phyloP scores from a whole-genome alignment of 2,888 invertebrate species.

The Hybos culiciformis region DNA sequence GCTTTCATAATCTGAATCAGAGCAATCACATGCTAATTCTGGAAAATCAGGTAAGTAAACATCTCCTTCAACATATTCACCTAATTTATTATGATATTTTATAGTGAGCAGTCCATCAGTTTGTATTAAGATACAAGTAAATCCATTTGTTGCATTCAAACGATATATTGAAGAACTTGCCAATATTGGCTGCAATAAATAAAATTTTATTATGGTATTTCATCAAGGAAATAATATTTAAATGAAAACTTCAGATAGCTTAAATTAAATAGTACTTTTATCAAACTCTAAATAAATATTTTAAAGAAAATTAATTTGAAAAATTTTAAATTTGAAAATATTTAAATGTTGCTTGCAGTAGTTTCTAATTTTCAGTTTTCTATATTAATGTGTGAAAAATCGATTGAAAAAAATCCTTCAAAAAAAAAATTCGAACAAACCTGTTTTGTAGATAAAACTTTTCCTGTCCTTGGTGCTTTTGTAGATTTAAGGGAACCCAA shows the following conservation, averaged over 20 bases:
- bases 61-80: constrained; percentile 51
- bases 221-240: not conserved
- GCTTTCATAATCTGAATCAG: constrained; percentile 56
- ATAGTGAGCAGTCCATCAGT: constrained; percentile 64
- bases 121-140: constrained; percentile 64
- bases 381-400: not conserved
- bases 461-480: not conserved
- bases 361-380: not conserved
- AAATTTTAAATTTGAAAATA: not conserved
- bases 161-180: constrained; percentile 48
- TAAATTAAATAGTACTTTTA: not conserved
- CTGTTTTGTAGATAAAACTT: not conserved
- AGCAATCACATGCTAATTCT: constrained; percentile 58
- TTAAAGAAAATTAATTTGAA: not conserved
- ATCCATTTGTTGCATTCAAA: constrained; percentile 51
- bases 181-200: constrained; percentile 10
- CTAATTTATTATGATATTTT: constrained; percentile 53
- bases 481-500: not conserved
- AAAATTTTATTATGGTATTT: no score
- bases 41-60: constrained; percentile 63
- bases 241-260: not conserved
- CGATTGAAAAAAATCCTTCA: not conserved
- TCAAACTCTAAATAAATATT: not conserved
- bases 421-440: not conserved
- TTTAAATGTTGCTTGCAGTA: not conserved